Evolutionary conservation across 1,140 invertebrate species (phyloP).

Genomic region (Leucophenga varia): DNA sequence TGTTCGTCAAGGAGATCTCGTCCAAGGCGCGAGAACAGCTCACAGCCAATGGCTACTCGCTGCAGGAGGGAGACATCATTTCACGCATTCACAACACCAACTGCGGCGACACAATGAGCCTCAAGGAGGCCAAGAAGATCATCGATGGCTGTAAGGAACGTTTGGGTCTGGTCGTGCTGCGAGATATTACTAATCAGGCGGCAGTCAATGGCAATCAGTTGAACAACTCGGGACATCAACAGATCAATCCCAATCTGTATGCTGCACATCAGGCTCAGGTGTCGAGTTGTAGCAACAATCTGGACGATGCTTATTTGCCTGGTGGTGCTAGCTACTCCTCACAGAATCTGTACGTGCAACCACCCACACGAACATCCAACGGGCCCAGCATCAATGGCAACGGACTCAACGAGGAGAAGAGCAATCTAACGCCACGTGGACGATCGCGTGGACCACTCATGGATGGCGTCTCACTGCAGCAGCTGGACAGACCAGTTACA

Average conservation of each 20-base stretch:
- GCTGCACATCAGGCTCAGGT: constrained; percentile 48
- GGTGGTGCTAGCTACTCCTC: constrained; percentile 71
- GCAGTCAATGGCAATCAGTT: constrained; percentile 53
- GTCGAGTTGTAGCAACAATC: constrained; percentile 52
- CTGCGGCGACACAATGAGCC: constrained; percentile 82
- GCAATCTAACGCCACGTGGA: constrained; percentile 68
- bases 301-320: constrained; percentile 57
- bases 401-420: constrained; percentile 65
- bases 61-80: constrained; percentile 90
- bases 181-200: constrained; percentile 63
- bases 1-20: constrained; percentile 72
- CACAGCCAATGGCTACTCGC: constrained; percentile 64
- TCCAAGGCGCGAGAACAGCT: constrained; percentile 66
- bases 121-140: constrained; percentile 92
- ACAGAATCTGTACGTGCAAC: constrained; percentile 89
- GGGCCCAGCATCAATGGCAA: constrained; percentile 67
- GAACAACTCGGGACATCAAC: constrained; percentile 43
- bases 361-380: constrained; percentile 76
- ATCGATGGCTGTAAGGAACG: constrained; percentile 92
- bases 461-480: constrained; percentile 59
- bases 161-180: constrained; percentile 80
- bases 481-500: constrained; percentile 48
- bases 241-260: constrained; percentile 46
- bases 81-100: constrained; percentile 81
- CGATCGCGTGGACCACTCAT: constrained; percentile 70